Evolutionary conservation across 2,888 invertebrate species (phyloP).

Genomic region (Microdon myrmicae): DNA sequence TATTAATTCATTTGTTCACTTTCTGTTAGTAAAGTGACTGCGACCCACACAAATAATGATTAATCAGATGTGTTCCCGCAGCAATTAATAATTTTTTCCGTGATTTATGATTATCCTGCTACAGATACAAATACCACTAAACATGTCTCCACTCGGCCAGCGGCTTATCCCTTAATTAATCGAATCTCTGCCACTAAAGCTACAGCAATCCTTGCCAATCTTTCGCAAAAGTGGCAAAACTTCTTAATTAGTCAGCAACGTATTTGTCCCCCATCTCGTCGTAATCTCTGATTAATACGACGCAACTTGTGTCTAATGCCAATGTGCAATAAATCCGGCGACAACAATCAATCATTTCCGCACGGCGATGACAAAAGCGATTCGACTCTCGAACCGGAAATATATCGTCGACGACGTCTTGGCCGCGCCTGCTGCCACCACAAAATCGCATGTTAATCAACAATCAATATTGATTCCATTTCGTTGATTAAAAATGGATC

Average conservation of each 20-base stretch:
- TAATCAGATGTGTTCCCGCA: too few relatives aligned
- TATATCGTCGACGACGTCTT: constrained; percentile 12
- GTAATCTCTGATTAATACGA: constrained; percentile 45
- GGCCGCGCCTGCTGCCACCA: constrained; percentile 42
- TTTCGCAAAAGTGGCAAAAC: not conserved
- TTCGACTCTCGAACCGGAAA: constrained; percentile 33
- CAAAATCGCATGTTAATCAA: constrained; percentile 56
- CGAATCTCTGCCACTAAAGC: constrained; percentile 24
- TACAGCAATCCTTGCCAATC: not conserved
- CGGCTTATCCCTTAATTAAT: constrained; percentile 41
- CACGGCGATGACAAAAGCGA: constrained; percentile 49
- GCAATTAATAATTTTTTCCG: constrained; percentile 27
- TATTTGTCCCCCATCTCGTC: not conserved
- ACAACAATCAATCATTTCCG: constrained; percentile 62
- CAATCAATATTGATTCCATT: constrained; percentile 57
- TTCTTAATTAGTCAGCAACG: constrained; percentile 27
- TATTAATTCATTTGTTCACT: too few relatives aligned
- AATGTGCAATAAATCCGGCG: constrained; percentile 48
- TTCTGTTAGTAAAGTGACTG: too few relatives aligned
- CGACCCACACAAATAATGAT: too few relatives aligned
- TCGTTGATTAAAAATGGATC: constrained; percentile 56
- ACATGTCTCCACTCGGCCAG: constrained; percentile 31
- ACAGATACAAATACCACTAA: constrained; percentile 23
- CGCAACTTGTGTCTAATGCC: constrained; percentile 36
- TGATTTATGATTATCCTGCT: constrained; percentile 33